These are phyloP conservation scores for Phoxinus dragarum DNA, from an alignment of 2,797 vertebrate species.

Conservation along the genomic window DNA sequence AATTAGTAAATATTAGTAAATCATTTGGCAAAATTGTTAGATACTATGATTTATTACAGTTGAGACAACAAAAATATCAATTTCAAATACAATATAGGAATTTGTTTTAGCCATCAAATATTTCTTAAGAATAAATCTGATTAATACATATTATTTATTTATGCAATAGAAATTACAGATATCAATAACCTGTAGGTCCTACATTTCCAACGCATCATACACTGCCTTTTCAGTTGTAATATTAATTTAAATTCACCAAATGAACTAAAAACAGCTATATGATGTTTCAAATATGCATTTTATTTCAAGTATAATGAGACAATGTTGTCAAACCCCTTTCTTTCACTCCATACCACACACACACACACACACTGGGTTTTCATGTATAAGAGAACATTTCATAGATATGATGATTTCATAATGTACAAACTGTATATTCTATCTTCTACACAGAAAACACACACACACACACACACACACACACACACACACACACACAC, in stretches of 20 bases:
- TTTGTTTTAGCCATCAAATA: slow-evolving; percentile 5
- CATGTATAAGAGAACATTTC: not conserved
- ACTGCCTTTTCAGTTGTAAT: not conserved
- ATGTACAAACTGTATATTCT: not conserved
- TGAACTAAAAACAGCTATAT: not conserved
- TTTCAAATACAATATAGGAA: not conserved
- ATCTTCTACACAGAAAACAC: not conserved
- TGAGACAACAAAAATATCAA: not conserved
- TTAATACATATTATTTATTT: not conserved
- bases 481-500: not conserved
- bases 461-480: too few relatives aligned
- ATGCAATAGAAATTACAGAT: not conserved
- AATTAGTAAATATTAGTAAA: not conserved
- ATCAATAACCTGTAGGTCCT: not conserved
- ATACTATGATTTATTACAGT: not conserved
- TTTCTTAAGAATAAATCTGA: not conserved
- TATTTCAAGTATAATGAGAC: not conserved
- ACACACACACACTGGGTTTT: not conserved
- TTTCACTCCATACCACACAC: not conserved
- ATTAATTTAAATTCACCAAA: not conserved
- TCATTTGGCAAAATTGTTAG: not conserved
- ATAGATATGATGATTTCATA: not conserved
- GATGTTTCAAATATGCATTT: not conserved
- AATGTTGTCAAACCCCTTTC: not conserved
- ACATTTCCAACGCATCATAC: not conserved